Base-by-base conservation (phyloP, 2,888 invertebrate species). In the Trachelus iudaicus region DNA sequence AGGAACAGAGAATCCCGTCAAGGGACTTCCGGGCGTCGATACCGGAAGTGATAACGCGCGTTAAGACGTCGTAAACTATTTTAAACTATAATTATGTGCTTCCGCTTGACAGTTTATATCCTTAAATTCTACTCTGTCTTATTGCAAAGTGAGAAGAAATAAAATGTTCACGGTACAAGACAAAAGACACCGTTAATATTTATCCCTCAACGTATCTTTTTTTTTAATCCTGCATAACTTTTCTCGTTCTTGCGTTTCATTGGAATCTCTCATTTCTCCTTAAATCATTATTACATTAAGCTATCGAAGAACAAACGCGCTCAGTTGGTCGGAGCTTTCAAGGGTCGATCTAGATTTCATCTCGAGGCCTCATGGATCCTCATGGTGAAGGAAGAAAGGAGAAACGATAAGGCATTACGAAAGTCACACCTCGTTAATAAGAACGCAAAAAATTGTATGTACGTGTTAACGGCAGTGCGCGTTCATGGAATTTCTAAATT, bases 381-480 rank as follows among this genome's bases (percentile, higher is more conserved):
- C 56, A 23, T 9, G 23, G 56, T 56, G 56, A 56, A 56, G 23
- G 23, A 56, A 23, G 23, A 56, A 56, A 56, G 23, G 9, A 56
- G 9, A 56, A 40, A 40, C 40, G 23, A 23, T 23, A 56, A 23
- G 56, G 23, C 56, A 15, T 56, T 56, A 56, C 1, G 23, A 56
- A 56, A 56, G 56, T 56, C 56, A 56, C 56, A 9, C 23, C 23
- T 15, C 23, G 56, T 23, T 56, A 23, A 23, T 56, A 4, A 23
- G 23, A 56, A 23, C 56, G 9, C 56, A 23, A 23, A 23, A 56
- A 0, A 1, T 56, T 56, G 9, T 56, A 56, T 56, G 23, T 56
- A 23, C 9, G 23, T 56, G 9, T 9, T 87, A 88, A 87, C 88
- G 91, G 91, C 91, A 91, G 91, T 91, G 90, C 89, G 85, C 85